Evolutionary conservation across 2,113 vertebrate species (phyloP).

Genomic region (Lepus europaeus): DNA sequence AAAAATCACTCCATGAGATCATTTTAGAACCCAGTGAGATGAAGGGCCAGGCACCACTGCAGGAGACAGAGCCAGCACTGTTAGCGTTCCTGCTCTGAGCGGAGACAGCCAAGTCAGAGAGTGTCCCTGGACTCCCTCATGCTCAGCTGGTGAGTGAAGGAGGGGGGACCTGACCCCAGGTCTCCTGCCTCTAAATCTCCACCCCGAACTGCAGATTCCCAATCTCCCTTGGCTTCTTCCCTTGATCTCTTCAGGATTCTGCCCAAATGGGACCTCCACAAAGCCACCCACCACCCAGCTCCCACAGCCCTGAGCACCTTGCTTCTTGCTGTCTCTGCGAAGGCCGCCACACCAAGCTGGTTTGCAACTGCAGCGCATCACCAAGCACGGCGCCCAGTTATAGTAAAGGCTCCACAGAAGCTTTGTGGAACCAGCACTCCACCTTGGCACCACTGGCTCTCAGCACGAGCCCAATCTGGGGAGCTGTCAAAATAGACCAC

Average conservation of each 20-base stretch:
- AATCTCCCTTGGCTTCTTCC: not conserved
- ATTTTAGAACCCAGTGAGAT: slow-evolving; percentile 7
- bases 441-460: not conserved
- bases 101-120: not conserved
- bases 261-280: not conserved
- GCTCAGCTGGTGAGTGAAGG: not conserved
- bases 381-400: not conserved
- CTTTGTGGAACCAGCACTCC: too few relatives aligned
- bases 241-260: not conserved
- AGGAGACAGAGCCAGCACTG: not conserved
- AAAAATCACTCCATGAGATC: not conserved
- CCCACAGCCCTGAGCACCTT: not conserved
- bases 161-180: not conserved
- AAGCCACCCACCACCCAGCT: too few relatives aligned
- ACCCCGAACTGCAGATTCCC: not conserved
- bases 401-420: not conserved
- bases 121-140: rapidly evolving
- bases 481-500: not conserved
- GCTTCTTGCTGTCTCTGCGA: not conserved
- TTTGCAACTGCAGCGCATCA: not conserved
- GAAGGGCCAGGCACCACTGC: not conserved
- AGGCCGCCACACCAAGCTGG: not conserved
- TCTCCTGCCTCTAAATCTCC: not conserved
- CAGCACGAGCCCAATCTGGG: not conserved
- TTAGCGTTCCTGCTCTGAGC: not conserved